phyloP scores from a whole-genome alignment of 2,888 invertebrate genomes.

The Dryobota labecula region DNA sequence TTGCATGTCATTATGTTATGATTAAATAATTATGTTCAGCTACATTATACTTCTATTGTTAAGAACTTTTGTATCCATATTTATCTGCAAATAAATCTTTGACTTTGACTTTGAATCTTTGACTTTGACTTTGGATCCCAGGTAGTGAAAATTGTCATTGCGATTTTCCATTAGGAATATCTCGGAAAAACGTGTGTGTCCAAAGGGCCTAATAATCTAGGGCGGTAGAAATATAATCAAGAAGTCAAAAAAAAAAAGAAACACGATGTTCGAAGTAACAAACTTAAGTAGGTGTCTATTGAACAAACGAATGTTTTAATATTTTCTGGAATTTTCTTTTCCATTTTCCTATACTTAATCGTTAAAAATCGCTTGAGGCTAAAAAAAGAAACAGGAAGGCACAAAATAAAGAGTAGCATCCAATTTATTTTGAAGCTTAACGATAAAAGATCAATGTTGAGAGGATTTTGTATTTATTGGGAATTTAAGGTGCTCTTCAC shows the following conservation, averaged over 20 bases:
- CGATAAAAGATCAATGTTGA: not conserved
- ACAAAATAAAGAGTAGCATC: conserved; percentile 33
- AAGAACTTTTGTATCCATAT: too few relatives aligned
- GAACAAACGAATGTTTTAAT: conserved; percentile 7
- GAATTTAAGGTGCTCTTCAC: not conserved
- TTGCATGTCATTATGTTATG: too few relatives aligned
- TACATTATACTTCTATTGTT: too few relatives aligned
- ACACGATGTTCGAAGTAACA: not conserved
- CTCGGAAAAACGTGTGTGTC: too few relatives aligned
- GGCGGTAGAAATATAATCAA: not conserved
- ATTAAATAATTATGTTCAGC: too few relatives aligned
- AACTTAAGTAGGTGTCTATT: not conserved
- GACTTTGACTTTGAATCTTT: too few relatives aligned
- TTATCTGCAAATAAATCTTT: too few relatives aligned
- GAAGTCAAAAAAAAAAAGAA: not conserved
- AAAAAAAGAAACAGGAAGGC: not conserved
- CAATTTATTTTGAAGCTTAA: conserved; percentile 47
- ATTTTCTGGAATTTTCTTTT: not conserved
- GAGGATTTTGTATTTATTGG: conserved; percentile 25
- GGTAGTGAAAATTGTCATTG: too few relatives aligned
- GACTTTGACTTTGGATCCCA: too few relatives aligned
- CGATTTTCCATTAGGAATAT: too few relatives aligned
- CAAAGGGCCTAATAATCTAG: not conserved
- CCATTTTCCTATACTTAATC: conserved; percentile 13
- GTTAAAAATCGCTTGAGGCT: conserved; percentile 18